These are phyloP conservation scores for Caenorhabditis tropicalis DNA, from an alignment of 1,140 invertebrate species.

Conservation along the genomic window DNA sequence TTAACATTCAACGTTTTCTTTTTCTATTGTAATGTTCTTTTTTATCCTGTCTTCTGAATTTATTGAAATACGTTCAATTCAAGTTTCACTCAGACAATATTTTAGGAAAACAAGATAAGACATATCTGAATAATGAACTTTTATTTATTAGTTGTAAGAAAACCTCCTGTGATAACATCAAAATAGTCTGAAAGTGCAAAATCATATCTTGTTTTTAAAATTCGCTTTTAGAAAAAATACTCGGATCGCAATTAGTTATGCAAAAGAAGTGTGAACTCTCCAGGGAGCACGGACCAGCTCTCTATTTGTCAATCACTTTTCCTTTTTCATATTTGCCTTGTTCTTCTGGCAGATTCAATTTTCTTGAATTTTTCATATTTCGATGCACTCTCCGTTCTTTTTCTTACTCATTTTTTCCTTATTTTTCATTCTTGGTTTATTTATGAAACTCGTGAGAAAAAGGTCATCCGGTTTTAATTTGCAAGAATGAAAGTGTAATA, in stretches of 20 bases:
- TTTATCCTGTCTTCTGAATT: neutral
- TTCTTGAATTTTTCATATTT: slow-evolving; percentile 20
- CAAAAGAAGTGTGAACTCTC: slow-evolving; percentile 18
- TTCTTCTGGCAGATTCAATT: slow-evolving; percentile 26
- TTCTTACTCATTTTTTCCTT: neutral
- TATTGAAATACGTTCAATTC: no score
- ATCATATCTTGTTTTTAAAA: neutral
- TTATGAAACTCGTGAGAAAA: neutral
- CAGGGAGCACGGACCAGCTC: neutral
- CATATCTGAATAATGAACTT: no score
- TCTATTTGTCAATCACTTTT: slow-evolving; percentile 44
- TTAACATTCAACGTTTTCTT: neutral
- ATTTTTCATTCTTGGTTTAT: neutral
- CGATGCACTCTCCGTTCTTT: neutral
- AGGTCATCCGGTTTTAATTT: neutral
- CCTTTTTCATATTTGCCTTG: slow-evolving; percentile 23
- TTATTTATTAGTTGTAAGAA: no score
- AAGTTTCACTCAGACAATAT: no score
- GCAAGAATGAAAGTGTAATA: neutral
- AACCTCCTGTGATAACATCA: no score
- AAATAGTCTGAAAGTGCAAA: neutral
- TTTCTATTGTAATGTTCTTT: neutral
- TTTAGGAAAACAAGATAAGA: no score
- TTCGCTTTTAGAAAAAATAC: neutral
- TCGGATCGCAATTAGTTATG: slow-evolving; percentile 30